A percentile compares a stretch with the other conserved stretches of the same genome.
Evolutionary conservation across 2,113 vertebrate species (phyloP).

Genomic region (Cranoglanis bouderius): DNA sequence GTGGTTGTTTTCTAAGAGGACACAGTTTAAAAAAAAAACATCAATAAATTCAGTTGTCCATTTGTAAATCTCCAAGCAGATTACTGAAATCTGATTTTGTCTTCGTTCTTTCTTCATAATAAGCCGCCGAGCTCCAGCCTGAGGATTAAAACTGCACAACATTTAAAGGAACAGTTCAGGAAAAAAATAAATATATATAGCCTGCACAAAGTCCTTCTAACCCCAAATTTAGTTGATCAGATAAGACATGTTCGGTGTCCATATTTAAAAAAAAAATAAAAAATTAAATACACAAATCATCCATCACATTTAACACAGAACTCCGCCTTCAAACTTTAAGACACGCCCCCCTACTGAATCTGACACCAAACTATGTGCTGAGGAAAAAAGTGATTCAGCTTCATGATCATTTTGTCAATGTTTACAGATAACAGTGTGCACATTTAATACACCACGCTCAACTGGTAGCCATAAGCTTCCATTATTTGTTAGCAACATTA

Average conservation of each 20-base stretch:
- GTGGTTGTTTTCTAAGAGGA: conserved; percentile 63
- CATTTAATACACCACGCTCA: not conserved
- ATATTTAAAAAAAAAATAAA: not conserved
- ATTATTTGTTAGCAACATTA: not conserved
- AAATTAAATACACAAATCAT: not conserved
- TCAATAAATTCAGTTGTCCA: conserved; percentile 62
- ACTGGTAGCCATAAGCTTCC: no score
- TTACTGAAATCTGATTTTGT: conserved; percentile 71
- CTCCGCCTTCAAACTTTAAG: not conserved
- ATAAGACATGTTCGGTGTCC: no score
- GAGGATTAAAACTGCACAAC: conserved; percentile 62
- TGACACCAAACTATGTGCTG: not conserved
- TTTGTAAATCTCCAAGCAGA: conserved; percentile 73
- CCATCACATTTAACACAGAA: not conserved
- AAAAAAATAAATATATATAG: not conserved
- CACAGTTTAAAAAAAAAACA: conserved; percentile 48
- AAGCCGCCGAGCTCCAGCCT: conserved; percentile 44
- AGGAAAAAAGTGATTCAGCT: not conserved
- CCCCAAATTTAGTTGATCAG: not conserved
- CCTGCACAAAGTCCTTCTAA: conserved; percentile 1
- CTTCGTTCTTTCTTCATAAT: conserved; percentile 63
- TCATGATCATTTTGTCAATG: not conserved
- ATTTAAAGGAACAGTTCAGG: conserved; percentile 24
- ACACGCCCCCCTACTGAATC: not conserved
- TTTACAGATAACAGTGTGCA: not conserved